Evolutionary conservation across 2,797 vertebrate species (phyloP).

Genomic region (Cryptoblepharus egeriae): DNA sequence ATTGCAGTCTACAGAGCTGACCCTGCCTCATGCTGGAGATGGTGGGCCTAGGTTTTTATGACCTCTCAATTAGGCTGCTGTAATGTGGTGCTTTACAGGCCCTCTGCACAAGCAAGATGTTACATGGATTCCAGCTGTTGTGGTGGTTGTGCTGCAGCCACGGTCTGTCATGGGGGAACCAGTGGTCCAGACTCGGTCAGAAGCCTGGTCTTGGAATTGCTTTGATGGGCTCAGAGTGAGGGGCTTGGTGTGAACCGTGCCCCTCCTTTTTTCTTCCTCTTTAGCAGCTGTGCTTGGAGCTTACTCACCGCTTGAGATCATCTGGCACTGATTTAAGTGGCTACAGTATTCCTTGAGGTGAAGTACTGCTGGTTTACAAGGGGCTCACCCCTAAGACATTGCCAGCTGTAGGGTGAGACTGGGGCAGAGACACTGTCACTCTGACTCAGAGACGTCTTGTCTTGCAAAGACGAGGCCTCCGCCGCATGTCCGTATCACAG

Average conservation of each 20-base stretch:
- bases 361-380: background rate
- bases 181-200: slow-evolving; percentile 16
- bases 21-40: background rate
- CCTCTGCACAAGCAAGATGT: background rate
- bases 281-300: slow-evolving; percentile 23
- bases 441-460: background rate
- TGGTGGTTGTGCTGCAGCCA: fast-evolving
- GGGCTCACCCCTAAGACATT: background rate
- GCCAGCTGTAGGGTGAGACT: fast-evolving
- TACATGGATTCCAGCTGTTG: background rate
- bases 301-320: slow-evolving; percentile 23
- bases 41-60: background rate
- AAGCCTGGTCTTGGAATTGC: slow-evolving; percentile 7
- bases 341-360: background rate
- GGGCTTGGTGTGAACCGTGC: background rate
- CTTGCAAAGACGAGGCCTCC: no score
- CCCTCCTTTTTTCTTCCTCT: background rate
- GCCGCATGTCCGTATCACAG: no score
- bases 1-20: fast-evolving
- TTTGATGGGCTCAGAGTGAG: background rate
- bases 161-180: background rate
- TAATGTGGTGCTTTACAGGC: background rate
- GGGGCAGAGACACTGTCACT: background rate
- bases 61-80: background rate
- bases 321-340: slow-evolving; percentile 15